Evolutionary conservation across 2,888 invertebrate genomes (phyloP).

Genomic region (Sphaerophoria rueppellii): DNA sequence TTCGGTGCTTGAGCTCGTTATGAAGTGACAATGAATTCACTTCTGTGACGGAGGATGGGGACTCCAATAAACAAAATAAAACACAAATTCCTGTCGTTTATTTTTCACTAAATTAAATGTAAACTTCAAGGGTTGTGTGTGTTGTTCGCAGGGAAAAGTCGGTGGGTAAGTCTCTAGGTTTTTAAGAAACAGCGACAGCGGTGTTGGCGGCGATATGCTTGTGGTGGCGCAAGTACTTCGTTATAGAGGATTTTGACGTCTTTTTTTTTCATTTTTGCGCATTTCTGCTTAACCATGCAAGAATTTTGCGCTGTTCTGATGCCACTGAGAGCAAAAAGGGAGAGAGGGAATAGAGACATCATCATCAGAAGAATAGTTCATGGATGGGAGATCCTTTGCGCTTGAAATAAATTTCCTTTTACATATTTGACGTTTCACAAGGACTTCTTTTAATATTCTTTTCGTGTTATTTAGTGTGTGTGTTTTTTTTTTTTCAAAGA

Average conservation of each 20-base stretch:
- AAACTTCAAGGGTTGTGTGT: constrained; percentile 21
- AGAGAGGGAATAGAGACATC: constrained; percentile 11
- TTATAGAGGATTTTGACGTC: not conserved
- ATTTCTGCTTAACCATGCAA: constrained; percentile 32
- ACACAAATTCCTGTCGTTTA: constrained; percentile 20
- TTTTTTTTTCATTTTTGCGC: not conserved
- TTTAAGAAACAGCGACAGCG: not conserved
- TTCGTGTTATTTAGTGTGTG: not conserved
- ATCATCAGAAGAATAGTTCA: not conserved
- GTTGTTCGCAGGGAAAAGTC: not conserved
- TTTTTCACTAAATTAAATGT: constrained; percentile 39
- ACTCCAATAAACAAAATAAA: not conserved
- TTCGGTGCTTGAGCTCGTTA: constrained; percentile 35
- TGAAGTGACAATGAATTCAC: constrained; percentile 42
- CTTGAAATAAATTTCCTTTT: constrained; percentile 15
- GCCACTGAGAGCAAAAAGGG: not conserved
- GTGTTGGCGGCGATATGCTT: not conserved
- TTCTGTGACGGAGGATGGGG: constrained; percentile 1
- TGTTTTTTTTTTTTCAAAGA: not conserved
- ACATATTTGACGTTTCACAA: not conserved
- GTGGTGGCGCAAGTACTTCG: not conserved
- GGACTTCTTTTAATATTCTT: not conserved
- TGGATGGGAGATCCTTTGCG: constrained; percentile 1
- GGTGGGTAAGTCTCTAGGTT: not conserved
- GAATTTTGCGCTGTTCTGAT: constrained; percentile 1